phyloP scores from a whole-genome alignment of 37 sponge, comb jelly and placozoan species.

The Geodia barretti region DNA sequence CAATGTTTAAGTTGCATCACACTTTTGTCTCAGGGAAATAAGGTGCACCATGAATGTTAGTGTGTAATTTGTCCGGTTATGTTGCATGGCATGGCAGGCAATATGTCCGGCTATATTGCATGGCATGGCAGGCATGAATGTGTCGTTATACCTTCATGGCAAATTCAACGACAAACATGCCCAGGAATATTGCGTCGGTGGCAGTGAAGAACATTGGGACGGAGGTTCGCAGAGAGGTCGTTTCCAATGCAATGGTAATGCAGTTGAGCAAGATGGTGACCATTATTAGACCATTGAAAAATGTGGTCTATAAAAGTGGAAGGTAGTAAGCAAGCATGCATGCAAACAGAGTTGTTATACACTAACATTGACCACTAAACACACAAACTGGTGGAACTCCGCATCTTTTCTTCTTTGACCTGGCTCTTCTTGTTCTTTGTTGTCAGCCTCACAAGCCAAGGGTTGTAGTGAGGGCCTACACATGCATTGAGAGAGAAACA shows the following conservation, averaged over 20 bases:
- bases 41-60: too few species aligned
- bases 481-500: neutral
- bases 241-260: conserved; percentile 77
- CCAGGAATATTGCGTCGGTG: conserved; percentile 62
- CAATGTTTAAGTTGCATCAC: too few species aligned
- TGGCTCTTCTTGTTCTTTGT: neutral
- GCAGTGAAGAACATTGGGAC: conserved; percentile 48
- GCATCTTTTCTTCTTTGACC: conserved; percentile 11
- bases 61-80: neutral
- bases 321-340: neutral
- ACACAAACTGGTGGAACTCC: conserved; percentile 16
- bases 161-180: conserved; percentile 70
- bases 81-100: neutral
- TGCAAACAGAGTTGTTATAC: neutral
- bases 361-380: neutral
- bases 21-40: too few species aligned
- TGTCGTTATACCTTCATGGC: conserved; percentile 63
- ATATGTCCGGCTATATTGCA: neutral
- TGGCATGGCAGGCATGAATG: neutral
- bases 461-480: neutral
- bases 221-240: conserved; percentile 41
- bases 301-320: conserved; percentile 14
- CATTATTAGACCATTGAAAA: conserved; percentile 67
- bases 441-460: neutral
- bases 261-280: conserved; percentile 65